phyloP scores from a whole-genome alignment of 2,888 invertebrate genomes.

The Spatulosminthurus flaviceps region DNA sequence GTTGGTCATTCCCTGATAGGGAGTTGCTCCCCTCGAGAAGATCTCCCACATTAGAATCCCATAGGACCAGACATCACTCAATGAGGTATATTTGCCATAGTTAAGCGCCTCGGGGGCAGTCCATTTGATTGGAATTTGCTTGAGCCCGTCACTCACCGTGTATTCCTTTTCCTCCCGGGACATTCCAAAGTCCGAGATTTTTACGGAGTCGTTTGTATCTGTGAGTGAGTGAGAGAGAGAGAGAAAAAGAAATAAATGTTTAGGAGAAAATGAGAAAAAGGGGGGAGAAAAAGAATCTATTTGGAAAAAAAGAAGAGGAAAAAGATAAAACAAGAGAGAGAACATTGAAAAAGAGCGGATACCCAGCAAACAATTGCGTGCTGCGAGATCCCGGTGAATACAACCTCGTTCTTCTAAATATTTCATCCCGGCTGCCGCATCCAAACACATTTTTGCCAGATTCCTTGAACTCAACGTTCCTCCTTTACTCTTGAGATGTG shows the following conservation, averaged over 20 bases:
- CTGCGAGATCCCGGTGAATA: slow-evolving; percentile 94
- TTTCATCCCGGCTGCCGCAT: slow-evolving; percentile 93
- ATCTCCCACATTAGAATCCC: slow-evolving; percentile 97
- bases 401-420: slow-evolving; percentile 96
- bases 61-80: slow-evolving; percentile 98
- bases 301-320: background rate
- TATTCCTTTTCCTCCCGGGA: slow-evolving; percentile 96
- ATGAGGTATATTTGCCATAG: slow-evolving; percentile 94
- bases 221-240: background rate
- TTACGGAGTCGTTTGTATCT: slow-evolving; percentile 71
- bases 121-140: slow-evolving; percentile 99
- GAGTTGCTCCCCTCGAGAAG: slow-evolving; percentile 91
- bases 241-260: background rate
- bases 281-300: background rate
- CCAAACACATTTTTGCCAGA: slow-evolving; percentile 88
- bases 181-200: slow-evolving; percentile 99
- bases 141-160: slow-evolving; percentile 96
- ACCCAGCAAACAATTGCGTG: slow-evolving; percentile 90
- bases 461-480: slow-evolving; percentile 73
- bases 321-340: background rate
- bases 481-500: slow-evolving; percentile 84
- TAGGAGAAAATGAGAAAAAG: background rate
- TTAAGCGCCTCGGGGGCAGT: slow-evolving; percentile 96
- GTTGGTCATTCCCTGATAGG: slow-evolving; percentile 93
- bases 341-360: slow-evolving; percentile 63